A percentile compares a stretch with the other conserved stretches of the same genome.
Evolutionary conservation across 2,797 vertebrate genomes (phyloP).

Genomic region (Petrocephalus sullivani): DNA sequence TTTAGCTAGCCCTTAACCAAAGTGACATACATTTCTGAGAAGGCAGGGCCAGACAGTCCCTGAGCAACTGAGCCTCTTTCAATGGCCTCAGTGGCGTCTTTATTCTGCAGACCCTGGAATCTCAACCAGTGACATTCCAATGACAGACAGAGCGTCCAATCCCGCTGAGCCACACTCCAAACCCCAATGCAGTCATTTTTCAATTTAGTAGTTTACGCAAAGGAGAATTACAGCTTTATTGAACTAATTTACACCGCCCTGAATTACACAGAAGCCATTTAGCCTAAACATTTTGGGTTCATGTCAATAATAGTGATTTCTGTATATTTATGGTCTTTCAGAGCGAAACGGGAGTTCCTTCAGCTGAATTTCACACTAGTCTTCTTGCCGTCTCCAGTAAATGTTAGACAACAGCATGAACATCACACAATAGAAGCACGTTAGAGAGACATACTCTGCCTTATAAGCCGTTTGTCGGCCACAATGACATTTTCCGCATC

Average conservation of each 20-base stretch:
- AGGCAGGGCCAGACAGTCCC: not conserved
- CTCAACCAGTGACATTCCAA: not conserved
- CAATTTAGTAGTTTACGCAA: not conserved
- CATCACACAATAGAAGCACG: not conserved
- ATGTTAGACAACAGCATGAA: not conserved
- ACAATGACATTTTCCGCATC: conserved; percentile 95
- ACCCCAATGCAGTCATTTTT: not conserved
- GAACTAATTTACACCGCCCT: not conserved
- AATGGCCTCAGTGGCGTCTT: not conserved
- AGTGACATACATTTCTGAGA: not conserved
- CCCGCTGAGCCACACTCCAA: not conserved
- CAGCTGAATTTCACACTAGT: not conserved
- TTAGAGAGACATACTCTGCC: conserved; percentile 80
- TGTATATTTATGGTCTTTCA: not conserved
- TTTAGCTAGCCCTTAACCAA: not conserved
- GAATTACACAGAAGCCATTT: not conserved
- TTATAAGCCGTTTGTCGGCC: conserved; percentile 93
- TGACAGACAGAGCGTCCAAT: not conserved
- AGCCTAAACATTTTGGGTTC: not conserved
- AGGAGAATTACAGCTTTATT: not conserved
- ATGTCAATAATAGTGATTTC: not conserved
- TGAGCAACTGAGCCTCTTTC: not conserved
- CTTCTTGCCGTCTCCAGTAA: not conserved
- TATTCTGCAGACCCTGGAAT: not conserved
- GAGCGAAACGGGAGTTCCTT: not conserved